Conservation (phyloP, 2,113 vertebrate genomes). For the Rhinopomastus cyanomelas region DNA sequence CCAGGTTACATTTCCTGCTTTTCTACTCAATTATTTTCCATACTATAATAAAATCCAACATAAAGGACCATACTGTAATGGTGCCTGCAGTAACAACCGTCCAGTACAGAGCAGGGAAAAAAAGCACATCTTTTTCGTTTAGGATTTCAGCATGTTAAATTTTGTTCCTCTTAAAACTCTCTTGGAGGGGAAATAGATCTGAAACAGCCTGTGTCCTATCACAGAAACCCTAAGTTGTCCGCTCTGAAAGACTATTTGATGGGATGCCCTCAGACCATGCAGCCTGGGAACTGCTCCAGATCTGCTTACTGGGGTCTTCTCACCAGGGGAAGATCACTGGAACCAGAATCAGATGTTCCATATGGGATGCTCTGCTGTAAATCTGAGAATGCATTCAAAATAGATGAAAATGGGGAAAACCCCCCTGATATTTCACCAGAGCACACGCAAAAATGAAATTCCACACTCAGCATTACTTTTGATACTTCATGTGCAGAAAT, state of each 20-base stretch:
- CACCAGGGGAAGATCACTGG: not conserved
- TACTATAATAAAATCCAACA: slow-evolving; percentile 6
- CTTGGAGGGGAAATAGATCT: not conserved
- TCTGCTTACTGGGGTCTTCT: not conserved
- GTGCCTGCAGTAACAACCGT: not conserved
- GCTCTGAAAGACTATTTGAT: not conserved
- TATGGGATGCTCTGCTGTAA: not conserved
- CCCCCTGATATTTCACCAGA: no score
- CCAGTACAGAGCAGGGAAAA: not conserved
- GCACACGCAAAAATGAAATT: not conserved
- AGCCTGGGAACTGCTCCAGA: not conserved
- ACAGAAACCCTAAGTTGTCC: not conserved
- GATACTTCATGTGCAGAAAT: not conserved
- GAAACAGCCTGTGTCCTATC: not conserved
- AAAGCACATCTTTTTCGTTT: not conserved
- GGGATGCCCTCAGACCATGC: not conserved
- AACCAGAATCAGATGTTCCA: slow-evolving; percentile 13
- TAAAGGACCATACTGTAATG: not conserved
- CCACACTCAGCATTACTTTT: not conserved
- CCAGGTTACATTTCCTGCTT: not conserved
- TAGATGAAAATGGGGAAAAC: not conserved
- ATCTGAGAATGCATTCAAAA: slow-evolving; percentile 4
- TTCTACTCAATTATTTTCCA: slow-evolving; percentile 28
- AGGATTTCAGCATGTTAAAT: not conserved
- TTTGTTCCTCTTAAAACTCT: not conserved